Evolutionary conservation across 2,113 vertebrate species (phyloP).

Genomic region (Uria lomvia): DNA sequence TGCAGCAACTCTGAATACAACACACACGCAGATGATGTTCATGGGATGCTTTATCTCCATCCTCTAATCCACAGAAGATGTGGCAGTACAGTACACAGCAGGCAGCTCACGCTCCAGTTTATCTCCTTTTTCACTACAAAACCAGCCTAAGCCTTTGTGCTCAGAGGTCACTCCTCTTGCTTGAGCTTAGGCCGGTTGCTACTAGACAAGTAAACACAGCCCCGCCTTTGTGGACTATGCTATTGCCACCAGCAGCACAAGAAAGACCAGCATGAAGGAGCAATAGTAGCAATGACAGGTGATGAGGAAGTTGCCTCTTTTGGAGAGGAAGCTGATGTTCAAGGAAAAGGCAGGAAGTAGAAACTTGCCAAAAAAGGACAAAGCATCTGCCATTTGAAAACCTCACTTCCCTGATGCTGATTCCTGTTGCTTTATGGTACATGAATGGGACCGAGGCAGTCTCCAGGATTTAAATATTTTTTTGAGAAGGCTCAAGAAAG

Average conservation of each 20-base stretch:
- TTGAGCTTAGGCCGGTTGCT: neutral
- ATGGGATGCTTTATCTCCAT: neutral
- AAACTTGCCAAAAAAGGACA: neutral
- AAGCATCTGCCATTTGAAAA: neutral
- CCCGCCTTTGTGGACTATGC: fast-evolving
- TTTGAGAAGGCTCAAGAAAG: neutral
- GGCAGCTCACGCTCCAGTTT: neutral
- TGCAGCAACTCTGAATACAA: neutral
- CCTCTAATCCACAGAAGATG: neutral
- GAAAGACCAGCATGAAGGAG: neutral
- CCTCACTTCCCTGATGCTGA: neutral
- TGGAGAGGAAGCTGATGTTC: neutral
- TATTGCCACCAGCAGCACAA: too few relatives aligned
- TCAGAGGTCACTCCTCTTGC: neutral
- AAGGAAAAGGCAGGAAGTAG: neutral
- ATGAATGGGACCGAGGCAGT: neutral
- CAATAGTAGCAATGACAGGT: fast-evolving
- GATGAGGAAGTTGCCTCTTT: too few relatives aligned
- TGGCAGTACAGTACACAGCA: fast-evolving
- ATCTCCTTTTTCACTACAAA: neutral
- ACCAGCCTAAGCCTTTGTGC: neutral
- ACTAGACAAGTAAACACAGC: fast-evolving
- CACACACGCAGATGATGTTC: neutral
- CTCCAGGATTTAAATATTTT: neutral
- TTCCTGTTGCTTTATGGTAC: neutral